Percentiles rank a stretch among this genome's conserved stretches.
Evolutionary conservation across 2,113 vertebrate species (phyloP).

Genomic region (Xiphophorus couchianus): DNA sequence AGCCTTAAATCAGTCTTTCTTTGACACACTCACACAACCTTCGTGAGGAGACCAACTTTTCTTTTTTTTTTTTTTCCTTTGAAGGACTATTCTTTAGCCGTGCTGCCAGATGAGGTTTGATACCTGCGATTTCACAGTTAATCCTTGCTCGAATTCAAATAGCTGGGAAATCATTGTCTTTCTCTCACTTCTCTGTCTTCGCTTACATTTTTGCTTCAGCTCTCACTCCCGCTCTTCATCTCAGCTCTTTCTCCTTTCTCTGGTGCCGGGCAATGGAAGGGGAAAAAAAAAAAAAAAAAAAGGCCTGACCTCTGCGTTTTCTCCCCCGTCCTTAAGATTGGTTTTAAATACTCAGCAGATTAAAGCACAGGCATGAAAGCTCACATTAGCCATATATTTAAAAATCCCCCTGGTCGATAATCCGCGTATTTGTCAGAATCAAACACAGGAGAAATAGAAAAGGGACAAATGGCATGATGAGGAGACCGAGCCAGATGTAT

Average conservation of each 20-base stretch:
- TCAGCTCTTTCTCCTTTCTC: conserved; percentile 48
- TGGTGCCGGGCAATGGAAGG: conserved; percentile 10
- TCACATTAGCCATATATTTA: conserved; percentile 83
- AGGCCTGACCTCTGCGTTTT: conserved; percentile 79
- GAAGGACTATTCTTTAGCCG: conserved; percentile 46
- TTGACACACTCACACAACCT: conserved; percentile 27
- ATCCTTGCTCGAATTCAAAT: conserved; percentile 80
- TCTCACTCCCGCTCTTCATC: conserved; percentile 51
- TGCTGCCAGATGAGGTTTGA: conserved; percentile 69
- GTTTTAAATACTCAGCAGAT: conserved; percentile 84
- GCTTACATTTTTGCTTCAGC: conserved; percentile 50
- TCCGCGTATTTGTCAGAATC: conserved; percentile 83
- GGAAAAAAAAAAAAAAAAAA: conserved; percentile 39
- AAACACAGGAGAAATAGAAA: conserved; percentile 81
- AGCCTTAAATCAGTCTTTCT: conserved; percentile 14
- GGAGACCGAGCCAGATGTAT: conserved; percentile 71
- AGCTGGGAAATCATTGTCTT: conserved; percentile 69
- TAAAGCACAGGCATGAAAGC: conserved; percentile 82
- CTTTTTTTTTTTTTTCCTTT: conserved; percentile 40
- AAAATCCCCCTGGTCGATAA: conserved; percentile 80
- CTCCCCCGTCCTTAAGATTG: conserved; percentile 77
- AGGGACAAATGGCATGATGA: conserved; percentile 76
- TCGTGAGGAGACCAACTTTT: conserved; percentile 56
- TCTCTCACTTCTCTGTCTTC: conserved; percentile 48
- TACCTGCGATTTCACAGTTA: conserved; percentile 75